phyloP scores from a whole-genome alignment of 2,113 vertebrate species.

The Amphilophus citrinellus region DNA sequence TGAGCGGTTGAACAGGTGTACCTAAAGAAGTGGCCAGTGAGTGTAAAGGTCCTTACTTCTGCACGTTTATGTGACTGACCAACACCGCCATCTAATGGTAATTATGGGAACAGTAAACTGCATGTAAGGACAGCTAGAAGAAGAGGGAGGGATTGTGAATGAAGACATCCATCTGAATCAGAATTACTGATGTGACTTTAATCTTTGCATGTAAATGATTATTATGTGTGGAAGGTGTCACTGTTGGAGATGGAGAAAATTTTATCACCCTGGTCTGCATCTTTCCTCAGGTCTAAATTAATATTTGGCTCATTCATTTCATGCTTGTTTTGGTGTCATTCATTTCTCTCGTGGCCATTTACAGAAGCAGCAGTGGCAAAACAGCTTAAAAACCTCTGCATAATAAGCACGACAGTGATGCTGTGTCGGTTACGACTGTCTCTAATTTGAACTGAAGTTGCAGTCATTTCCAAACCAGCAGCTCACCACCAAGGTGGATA shows the following conservation, averaged over 20 bases:
- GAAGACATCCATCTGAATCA: background rate
- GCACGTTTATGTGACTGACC: background rate
- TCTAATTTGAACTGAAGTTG: background rate
- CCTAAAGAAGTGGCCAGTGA: background rate
- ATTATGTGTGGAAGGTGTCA: background rate
- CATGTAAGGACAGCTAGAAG: background rate
- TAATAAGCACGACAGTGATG: background rate
- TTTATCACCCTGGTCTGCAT: background rate
- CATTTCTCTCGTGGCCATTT: too few species aligned
- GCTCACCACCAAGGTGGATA: background rate
- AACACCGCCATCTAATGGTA: conserved; percentile 35
- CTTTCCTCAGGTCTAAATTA: background rate
- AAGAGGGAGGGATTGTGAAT: background rate
- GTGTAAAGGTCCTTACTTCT: background rate
- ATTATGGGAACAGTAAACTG: background rate
- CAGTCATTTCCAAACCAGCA: background rate
- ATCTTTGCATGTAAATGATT: background rate
- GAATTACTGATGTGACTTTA: background rate
- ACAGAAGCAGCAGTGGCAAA: too few species aligned
- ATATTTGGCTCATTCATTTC: background rate
- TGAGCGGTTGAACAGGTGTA: background rate
- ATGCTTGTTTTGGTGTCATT: background rate
- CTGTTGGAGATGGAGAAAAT: background rate
- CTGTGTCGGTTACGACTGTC: background rate
- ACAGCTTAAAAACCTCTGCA: too few species aligned